Base-by-base conservation (phyloP, 2,113 vertebrate species). In the Psittacula cyanocephala region DNA sequence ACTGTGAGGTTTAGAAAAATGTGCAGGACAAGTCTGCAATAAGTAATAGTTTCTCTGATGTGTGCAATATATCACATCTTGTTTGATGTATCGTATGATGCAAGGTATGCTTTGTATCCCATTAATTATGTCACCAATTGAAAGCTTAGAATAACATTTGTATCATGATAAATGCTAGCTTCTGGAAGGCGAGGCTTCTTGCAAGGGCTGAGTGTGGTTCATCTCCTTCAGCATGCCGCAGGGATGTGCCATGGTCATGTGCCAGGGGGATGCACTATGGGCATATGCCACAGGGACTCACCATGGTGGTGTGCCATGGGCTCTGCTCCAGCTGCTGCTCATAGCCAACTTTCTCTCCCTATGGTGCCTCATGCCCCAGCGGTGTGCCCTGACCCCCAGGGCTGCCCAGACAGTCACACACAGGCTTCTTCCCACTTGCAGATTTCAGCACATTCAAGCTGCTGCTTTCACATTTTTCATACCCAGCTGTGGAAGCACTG, bases 341-440 rank as follows among this genome's bases (percentile, higher is more conserved):
- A 1, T 2, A 2, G 27, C 25, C 52, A 43, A 19, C 23, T 27
- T 37, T 43, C 47, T 5, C 9, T 29, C 25, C 25, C 29, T 9
- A 29, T 0, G 46, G 4, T 9, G 33, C 27, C 50, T 17, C 2
- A 0, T 3, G 25, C 35, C 29, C 33, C 46, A 6, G 2, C 0
- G 0, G 9, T 2, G 24, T 11, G 4, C 11, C 35, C 65, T 24
- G 43, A 43, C 37, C 20, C 20, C 12, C 8, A 1, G 41, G 24
- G 6, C 11, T 15, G 25, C 27, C 33, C 3, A 1, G 13, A 18
- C 49, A 23, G 39, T 29, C 1, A 1, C 69, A 37, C 49, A 5
- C 18, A 6, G 84, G 13, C 37, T 31, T 28, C 67, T 17, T n/a
- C 3, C 80, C 13, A 2, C 62, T 62, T 15, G 50, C 72, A 49